Evolutionary conservation across 1,140 invertebrate species (phyloP).

Genomic region (Leptoteleia sp.): DNA sequence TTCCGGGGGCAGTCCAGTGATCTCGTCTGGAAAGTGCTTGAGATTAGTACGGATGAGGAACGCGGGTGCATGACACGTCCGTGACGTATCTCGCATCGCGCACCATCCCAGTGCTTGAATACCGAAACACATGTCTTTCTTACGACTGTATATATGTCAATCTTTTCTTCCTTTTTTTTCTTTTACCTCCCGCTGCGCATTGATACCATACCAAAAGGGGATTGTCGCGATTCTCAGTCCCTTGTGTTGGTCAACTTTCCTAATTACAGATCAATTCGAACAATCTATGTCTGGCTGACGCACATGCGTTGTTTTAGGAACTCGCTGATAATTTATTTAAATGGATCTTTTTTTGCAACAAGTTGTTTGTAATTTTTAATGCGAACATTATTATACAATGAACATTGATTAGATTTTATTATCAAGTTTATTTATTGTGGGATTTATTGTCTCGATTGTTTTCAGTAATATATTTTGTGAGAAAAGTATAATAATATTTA

Average conservation of each 20-base stretch:
- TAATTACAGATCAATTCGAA: constrained; percentile 56
- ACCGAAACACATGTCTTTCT: constrained; percentile 66
- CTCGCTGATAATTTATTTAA: too few relatives aligned
- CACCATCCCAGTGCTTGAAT: constrained; percentile 42
- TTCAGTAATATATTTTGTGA: too few relatives aligned
- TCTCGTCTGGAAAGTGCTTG: constrained; percentile 63
- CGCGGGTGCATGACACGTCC: constrained; percentile 52
- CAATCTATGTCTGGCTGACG: too few relatives aligned
- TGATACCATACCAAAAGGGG: constrained; percentile 57
- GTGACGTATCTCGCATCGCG: constrained; percentile 58
- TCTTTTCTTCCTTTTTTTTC: too few relatives aligned
- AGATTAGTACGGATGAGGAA: constrained; percentile 58
- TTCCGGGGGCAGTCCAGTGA: constrained; percentile 70
- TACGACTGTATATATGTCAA: constrained; percentile 62
- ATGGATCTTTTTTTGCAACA: too few relatives aligned
- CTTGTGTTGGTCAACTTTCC: constrained; percentile 42
- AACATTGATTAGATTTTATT: too few relatives aligned
- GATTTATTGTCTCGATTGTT: too few relatives aligned
- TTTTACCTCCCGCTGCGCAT: constrained; percentile 65
- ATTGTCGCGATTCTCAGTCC: constrained; percentile 20
- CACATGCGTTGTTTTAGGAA: too few relatives aligned
- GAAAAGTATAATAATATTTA: too few relatives aligned
- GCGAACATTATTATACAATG: too few relatives aligned
- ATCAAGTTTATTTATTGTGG: too few relatives aligned
- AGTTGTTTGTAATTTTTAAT: too few relatives aligned